Base-by-base conservation (phyloP, 1,140 invertebrate genomes). In the Drosophila orosa region DNA sequence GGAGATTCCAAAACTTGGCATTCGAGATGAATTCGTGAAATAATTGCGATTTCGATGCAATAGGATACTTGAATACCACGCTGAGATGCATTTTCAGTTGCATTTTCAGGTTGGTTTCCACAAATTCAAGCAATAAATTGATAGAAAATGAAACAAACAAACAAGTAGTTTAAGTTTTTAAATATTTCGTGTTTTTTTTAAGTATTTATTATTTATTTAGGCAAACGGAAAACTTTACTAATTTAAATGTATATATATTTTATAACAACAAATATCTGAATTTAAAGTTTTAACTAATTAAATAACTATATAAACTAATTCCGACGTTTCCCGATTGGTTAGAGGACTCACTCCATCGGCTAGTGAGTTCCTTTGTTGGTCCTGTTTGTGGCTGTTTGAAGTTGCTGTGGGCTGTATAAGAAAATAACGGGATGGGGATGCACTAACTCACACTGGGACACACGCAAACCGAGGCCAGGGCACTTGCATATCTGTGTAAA, bases 401-500 rank as follows among this genome's bases (percentile, higher is more conserved):
- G 62, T 33, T 40, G 65, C 52, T 35, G 48, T 33, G 60, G 63
- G 55, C 48, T 37, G 31, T n/a, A 35, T 54, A 35, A 54, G 37
- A 17, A 65, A 44, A 65, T 65, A 19, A 9, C n/a, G 29, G 59
- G 59, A n/a, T 25, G 37, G 37, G 37, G 42, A 37, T 58, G 33
- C 40, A 42, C 24, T 55, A 39, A 55, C 54, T 67, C 29, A 80
- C 62, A 77, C 55, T 45, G 42, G 47, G 54, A 45, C 33, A 61
- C 74, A 63, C 54, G 45, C 69, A 58, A 22, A 59, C 68, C 66
- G 56, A 40, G 74, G 47, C 68, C 62, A 48, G 62, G 61, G 83
- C 79, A 86, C 83, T 90, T 90, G 75, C 86, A 90, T 90, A 90
- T 90, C 86, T 90, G 86, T 90, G 86, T 90, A 90, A 90, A 90